Evolutionary conservation across 2,797 vertebrate species (phyloP).

Genomic region (Sebastes hubbsi): DNA sequence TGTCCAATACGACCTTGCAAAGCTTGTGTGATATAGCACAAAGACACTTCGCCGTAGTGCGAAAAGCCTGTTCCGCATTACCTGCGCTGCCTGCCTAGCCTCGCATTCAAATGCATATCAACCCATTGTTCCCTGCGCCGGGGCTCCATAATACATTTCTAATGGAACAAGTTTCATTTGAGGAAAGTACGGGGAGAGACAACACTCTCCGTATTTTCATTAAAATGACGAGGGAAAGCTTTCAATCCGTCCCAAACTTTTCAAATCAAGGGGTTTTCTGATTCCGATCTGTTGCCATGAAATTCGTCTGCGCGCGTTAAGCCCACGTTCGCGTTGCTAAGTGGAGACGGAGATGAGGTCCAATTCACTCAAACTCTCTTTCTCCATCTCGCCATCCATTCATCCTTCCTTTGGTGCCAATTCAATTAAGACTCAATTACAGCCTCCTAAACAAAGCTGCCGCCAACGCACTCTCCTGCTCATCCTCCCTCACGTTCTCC

Average conservation of each 20-base stretch:
- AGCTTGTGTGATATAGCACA: constrained; percentile 62
- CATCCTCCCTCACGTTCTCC: not conserved
- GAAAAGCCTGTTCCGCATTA: constrained; percentile 48
- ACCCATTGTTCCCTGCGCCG: constrained; percentile 63
- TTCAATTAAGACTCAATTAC: constrained; percentile 90
- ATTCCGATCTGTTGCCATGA: constrained; percentile 63
- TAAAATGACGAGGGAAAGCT: constrained; percentile 62
- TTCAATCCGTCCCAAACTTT: constrained; percentile 64
- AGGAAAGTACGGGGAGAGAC: constrained; percentile 46
- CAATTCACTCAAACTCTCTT: constrained; percentile 52
- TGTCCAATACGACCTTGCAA: constrained; percentile 53
- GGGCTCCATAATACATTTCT: constrained; percentile 58
- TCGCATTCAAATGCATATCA: constrained; percentile 77
- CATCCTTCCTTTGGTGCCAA: constrained; percentile 72
- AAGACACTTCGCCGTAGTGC: constrained; percentile 42
- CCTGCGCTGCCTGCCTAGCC: constrained; percentile 50
- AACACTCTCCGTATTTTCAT: constrained; percentile 60
- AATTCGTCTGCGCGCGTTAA: constrained; percentile 38
- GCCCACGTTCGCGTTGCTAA: constrained; percentile 50
- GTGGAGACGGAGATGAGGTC: constrained; percentile 64
- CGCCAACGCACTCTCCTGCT: constrained; percentile 34
- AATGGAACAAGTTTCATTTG: constrained; percentile 72
- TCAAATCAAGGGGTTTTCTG: constrained; percentile 51
- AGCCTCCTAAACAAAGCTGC: constrained; percentile 77
- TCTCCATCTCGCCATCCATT: constrained; percentile 57